phyloP scores from a whole-genome alignment of 2,888 invertebrate species.

The Iphiclides podalirius region DNA sequence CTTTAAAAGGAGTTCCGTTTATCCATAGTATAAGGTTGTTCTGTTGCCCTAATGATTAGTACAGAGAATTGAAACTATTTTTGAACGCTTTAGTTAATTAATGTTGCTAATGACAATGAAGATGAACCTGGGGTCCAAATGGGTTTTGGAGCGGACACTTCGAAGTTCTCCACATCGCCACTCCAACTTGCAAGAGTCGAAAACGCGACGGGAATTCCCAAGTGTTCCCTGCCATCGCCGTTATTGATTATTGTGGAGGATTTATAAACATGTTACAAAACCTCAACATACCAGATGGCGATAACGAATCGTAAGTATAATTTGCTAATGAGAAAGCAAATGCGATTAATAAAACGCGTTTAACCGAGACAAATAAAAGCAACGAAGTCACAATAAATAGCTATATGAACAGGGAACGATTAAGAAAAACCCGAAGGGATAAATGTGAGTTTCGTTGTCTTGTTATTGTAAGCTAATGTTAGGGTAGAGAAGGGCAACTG shows the following conservation, averaged over 20 bases:
- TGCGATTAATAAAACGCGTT: background rate
- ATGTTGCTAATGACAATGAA: slow-evolving; percentile 59
- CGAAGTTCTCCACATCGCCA: slow-evolving; percentile 31
- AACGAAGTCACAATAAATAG: slow-evolving; percentile 7
- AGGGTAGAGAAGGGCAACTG: background rate
- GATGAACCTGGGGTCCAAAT: slow-evolving; percentile 70
- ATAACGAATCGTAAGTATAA: background rate
- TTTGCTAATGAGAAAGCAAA: slow-evolving; percentile 5
- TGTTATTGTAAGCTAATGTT: background rate
- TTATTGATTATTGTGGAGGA: slow-evolving; percentile 32
- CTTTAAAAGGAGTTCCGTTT: slow-evolving; percentile 71
- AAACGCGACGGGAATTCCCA: slow-evolving; percentile 33
- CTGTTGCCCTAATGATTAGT: slow-evolving; percentile 55
- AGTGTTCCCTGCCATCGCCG: slow-evolving; percentile 26
- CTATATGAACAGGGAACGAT: background rate
- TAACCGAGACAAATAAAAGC: slow-evolving; percentile 7
- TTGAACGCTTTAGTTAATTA: slow-evolving; percentile 64
- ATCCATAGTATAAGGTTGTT: slow-evolving; percentile 62
- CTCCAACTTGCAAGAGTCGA: background rate
- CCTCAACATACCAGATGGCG: slow-evolving; percentile 10
- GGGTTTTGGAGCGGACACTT: slow-evolving; percentile 50
- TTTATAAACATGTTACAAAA: slow-evolving; percentile 25
- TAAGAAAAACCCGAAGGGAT: background rate
- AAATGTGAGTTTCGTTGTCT: background rate
- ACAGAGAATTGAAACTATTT: slow-evolving; percentile 62